Evolutionary conservation across 1,140 invertebrate genomes (phyloP), one percentile per base, ranked within the genome.

Genomic region (Ylistrum balloti): DNA sequence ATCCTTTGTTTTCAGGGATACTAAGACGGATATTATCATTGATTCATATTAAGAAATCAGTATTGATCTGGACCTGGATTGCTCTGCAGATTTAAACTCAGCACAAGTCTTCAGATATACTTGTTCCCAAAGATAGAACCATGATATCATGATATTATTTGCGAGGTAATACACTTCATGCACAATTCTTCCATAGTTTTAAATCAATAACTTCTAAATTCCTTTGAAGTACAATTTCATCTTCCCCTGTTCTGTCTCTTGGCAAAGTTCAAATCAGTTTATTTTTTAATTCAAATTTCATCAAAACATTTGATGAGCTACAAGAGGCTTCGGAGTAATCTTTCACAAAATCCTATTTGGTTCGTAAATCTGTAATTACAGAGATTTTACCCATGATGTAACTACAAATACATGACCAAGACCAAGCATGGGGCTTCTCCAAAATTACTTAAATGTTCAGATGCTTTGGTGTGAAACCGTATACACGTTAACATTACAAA

Each of bases 231-330:
- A 74, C 56, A 28, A 74, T n/a, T 28, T n/a, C 17, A 28, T 28
- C n/a, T n/a, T 28, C 9, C 9, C 56, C 56, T 74, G 13, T 28
- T 28, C 28, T 9, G 22, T 74, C 17, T 74, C 56, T 74, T 74
- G 56, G 56, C 22, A 28, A 28, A 74, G 56, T 74, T 74, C 22
- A 74, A 74, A 74, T 74, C 56, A 74, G 15, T 74, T 74, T 56
- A 20, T 74, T 74, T 74, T 74, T 74, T 28, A 74, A 74, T 74
- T 74, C 28, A n/a, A 74, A 74, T 17, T 74, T 74, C n/a, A 28
- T 74, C 56, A 9, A 74, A 74, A 74, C 56, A 74, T 74, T 74
- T 74, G 56, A 74, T n/a, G 56, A 74, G 56, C 56, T 48, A 48
- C 13, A 10, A 48, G 13, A 48, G 45, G 45, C 45, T 74, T 74